Conservation (phyloP, 2,888 invertebrate species). For the Gisinianus flammeolus region DNA sequence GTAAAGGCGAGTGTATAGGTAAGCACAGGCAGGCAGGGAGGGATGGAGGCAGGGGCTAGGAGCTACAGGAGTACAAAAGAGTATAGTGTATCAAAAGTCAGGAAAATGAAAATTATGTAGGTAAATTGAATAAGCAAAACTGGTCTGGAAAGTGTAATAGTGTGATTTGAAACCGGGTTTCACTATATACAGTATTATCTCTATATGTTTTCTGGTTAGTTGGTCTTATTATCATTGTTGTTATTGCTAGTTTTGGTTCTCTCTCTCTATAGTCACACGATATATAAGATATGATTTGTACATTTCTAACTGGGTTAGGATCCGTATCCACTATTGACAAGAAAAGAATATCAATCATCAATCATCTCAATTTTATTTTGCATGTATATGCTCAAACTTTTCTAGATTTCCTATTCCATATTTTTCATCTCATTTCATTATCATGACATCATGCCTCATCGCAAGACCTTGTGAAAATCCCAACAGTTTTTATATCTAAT, state of each 20-base stretch:
- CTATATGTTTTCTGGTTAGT: not conserved
- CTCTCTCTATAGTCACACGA: not conserved
- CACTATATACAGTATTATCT: constrained; percentile 2
- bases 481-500: no score
- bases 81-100: no score
- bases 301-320: not conserved
- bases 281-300: no score
- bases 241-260: not conserved
- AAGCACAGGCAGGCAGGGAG: no score
- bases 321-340: not conserved
- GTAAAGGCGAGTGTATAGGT: no score
- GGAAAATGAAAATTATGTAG: constrained; percentile 27
- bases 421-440: no score
- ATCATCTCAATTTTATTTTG: constrained; percentile 7
- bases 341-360: constrained; percentile 5
- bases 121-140: constrained; percentile 42
- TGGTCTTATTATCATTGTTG: not conserved
- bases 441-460: no score
- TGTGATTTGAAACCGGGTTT: constrained; percentile 45
- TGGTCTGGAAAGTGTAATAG: constrained; percentile 49
- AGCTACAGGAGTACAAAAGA: no score
- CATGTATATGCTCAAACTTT: no score
- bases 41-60: not conserved
- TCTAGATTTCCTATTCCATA: no score
- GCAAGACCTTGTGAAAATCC: no score